A percentile compares a stretch with the other conserved stretches of the same genome.
Conservation (phyloP, 2,888 invertebrate species). For the Athalia circularis region DNA sequence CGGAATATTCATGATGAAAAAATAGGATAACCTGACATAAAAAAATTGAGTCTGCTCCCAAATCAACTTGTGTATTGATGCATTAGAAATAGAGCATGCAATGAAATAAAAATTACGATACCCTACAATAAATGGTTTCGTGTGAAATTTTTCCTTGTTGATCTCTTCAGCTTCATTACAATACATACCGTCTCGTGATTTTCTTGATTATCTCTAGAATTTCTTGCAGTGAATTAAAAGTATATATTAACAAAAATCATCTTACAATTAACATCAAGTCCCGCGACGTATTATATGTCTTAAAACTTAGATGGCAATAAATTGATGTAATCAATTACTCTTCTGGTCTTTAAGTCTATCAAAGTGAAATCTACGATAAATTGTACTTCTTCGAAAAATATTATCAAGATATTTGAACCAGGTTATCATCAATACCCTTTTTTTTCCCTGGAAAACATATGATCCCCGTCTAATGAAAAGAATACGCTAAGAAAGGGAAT, state of each 20-base stretch:
- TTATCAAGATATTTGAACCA: constrained; percentile 1
- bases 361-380: constrained; percentile 8
- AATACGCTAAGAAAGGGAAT: background rate
- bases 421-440: background rate
- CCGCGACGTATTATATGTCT: constrained; percentile 44
- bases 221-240: constrained; percentile 43
- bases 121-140: constrained; percentile 19
- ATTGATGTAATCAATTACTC: constrained; percentile 31
- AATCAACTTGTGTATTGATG: background rate
- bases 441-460: background rate
- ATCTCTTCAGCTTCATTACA: constrained; percentile 21
- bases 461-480: constrained; percentile 1
- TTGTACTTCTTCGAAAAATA: background rate
- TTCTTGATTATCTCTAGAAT: constrained; percentile 44
- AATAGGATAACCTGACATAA: constrained; percentile 15
- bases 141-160: constrained; percentile 31
- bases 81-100: constrained; percentile 16
- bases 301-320: constrained; percentile 38
- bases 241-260: constrained; percentile 31
- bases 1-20: background rate
- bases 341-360: constrained; percentile 14
- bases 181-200: constrained; percentile 43
- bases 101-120: constrained; percentile 16
- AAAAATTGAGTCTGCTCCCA: background rate
- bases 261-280: constrained; percentile 44